phyloP scores from a whole-genome alignment of 2,888 invertebrate species.

The Polylopha cassiicola region DNA sequence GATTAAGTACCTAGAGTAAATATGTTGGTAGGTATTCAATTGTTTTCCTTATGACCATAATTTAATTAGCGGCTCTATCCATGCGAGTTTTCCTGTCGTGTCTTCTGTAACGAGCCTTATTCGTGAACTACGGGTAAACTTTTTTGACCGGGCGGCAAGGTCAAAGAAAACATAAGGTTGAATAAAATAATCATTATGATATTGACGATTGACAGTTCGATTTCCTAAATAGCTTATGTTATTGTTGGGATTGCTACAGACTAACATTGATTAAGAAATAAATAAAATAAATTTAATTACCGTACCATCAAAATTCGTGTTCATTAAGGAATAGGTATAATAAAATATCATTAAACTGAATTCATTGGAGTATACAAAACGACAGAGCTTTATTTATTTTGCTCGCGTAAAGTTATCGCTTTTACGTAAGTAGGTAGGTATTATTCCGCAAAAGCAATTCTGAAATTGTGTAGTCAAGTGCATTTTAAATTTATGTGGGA shows the following conservation, averaged over 20 bases:
- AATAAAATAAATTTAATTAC: constrained; percentile 22
- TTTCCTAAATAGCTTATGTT: constrained; percentile 48
- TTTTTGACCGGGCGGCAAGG: constrained; percentile 59
- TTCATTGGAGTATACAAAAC: too few species aligned
- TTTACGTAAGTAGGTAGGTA: too few species aligned
- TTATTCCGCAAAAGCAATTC: too few species aligned
- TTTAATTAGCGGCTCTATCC: too few species aligned
- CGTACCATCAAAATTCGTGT: constrained; percentile 9
- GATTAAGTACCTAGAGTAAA: too few species aligned
- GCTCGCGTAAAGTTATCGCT: too few species aligned
- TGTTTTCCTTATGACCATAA: too few species aligned
- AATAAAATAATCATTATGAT: constrained; percentile 67
- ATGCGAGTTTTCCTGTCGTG: not conserved
- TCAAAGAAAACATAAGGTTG: constrained; percentile 63
- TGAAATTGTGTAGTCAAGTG: too few species aligned
- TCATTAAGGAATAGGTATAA: constrained; percentile 1
- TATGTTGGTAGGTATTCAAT: too few species aligned
- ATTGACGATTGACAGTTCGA: constrained; percentile 66
- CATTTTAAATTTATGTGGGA: too few species aligned
- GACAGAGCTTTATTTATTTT: too few species aligned
- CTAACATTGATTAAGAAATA: constrained; percentile 27
- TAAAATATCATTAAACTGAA: too few species aligned
- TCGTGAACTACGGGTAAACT: constrained; percentile 44
- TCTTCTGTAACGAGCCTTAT: not conserved
- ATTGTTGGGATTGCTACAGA: constrained; percentile 49